phyloP scores from a whole-genome alignment of 2,113 vertebrate species.

The Sapayoa aenigma region DNA sequence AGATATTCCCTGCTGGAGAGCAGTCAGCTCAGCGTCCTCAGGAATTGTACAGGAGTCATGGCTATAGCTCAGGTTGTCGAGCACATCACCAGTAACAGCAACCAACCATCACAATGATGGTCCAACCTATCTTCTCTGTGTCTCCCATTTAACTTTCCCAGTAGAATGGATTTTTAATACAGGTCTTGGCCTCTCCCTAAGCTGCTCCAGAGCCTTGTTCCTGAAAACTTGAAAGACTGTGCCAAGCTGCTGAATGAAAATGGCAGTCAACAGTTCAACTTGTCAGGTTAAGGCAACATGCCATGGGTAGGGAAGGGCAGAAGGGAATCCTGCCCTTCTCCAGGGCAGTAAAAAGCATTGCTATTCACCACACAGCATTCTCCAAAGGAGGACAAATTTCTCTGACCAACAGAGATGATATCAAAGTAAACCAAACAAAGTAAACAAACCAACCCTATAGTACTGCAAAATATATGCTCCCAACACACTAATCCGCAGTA shows the following conservation, averaged over 20 bases:
- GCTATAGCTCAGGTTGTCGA: not conserved
- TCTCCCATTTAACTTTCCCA: not conserved
- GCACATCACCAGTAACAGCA: not conserved
- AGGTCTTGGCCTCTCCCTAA: not conserved
- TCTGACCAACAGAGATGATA: not conserved
- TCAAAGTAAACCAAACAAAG: not conserved
- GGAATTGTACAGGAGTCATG: fast-evolving
- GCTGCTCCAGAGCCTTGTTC: not conserved
- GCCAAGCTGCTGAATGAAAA: not conserved
- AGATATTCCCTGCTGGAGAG: not conserved
- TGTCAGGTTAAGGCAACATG: not conserved
- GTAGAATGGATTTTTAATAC: not conserved
- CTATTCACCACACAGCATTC: not conserved
- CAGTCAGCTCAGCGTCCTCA: not conserved
- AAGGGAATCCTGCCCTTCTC: not conserved
- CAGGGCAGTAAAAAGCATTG: not conserved
- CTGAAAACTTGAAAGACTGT: not conserved
- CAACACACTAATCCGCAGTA: not conserved
- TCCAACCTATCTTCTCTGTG: not conserved
- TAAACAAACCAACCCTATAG: not conserved
- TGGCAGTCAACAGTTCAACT: not conserved
- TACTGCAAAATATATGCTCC: not conserved
- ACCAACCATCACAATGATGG: not conserved
- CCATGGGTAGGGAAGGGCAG: not conserved
- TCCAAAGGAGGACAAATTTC: not conserved